Conservation (phyloP, 1,140 invertebrate species). For the Aphelenchoides fujianensis region DNA sequence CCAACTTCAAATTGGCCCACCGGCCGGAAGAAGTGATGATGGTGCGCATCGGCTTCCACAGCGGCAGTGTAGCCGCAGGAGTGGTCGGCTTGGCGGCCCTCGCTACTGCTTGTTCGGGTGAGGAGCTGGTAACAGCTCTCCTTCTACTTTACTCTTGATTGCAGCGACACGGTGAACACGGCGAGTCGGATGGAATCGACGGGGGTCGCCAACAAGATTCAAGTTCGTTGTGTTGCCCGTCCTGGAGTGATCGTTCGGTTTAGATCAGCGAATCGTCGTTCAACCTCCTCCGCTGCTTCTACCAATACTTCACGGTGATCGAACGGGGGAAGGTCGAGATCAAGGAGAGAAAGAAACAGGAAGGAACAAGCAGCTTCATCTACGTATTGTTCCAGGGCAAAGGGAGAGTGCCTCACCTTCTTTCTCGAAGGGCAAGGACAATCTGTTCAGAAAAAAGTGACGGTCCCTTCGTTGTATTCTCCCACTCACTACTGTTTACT, state of each 20-base stretch:
- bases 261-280: conserved; percentile 57
- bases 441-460: conserved; percentile 10
- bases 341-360: no score
- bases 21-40: conserved; percentile 80
- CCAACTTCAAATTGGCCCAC: conserved; percentile 84
- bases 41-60: conserved; percentile 89
- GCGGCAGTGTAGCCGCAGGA: conserved; percentile 80
- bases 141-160: conserved; percentile 41
- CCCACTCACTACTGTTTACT: no score
- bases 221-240: conserved; percentile 31
- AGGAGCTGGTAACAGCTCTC: no score
- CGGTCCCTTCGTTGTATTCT: neutral
- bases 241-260: neutral
- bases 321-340: conserved; percentile 59
- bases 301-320: conserved; percentile 50
- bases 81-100: conserved; percentile 85
- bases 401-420: conserved; percentile 34
- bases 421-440: conserved; percentile 59
- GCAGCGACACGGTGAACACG: conserved; percentile 58
- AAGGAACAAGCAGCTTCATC: neutral
- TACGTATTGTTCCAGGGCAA: neutral
- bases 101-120: conserved; percentile 79
- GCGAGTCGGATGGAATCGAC: conserved; percentile 61
- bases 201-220: conserved; percentile 60
- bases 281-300: conserved; percentile 61